Evolutionary conservation across 2,113 vertebrate species (phyloP), one percentile per base, ranked within the genome.

Genomic region (Ursus arctos): DNA sequence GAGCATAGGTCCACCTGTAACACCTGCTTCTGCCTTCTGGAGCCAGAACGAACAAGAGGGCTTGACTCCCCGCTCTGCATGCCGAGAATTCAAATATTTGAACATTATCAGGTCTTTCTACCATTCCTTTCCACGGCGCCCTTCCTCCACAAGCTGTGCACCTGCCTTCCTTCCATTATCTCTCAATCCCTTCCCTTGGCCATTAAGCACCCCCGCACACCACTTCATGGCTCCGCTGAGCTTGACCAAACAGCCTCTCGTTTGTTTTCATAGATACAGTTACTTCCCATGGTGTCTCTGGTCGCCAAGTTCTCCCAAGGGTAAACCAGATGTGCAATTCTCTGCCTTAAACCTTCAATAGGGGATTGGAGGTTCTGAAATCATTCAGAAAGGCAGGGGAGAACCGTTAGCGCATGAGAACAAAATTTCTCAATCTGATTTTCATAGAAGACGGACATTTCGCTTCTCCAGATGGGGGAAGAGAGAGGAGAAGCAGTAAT

Each of bases 391-490:
- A 33, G 63, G 28, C 19, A 82, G 7, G 22, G 3, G 47, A 88
- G 40, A 33, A 5, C 36, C n/a, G 8, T 85, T 82, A 7, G 57
- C 36, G 3, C n/a, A 1, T 74, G 33, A 61, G 55, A 36, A 71
- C 36, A 43, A 57, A 65, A 14, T 67, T 69, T 53, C 26, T 74
- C 55, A 31, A 24, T 49, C 55, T 92, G 57, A 67, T 69, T 80
- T 97, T 91, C 69, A 59, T 88, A 94, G 76, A 80, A 92, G 24
- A 28, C 12, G 65, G 51, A 51, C 14, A 89, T 90, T 80, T 72
- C 36, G n/a, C 67, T 81, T 86, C 77, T 51, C 59, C 36, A 57
- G 65, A 69, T 16, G 67, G 67, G 67, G 21, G 0, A 13, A 28
- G 28, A 8, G 55, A 18, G 22, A 49, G 0, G 40, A 2, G 33